Base-by-base conservation (phyloP, 2,113 vertebrate species). In the Paramisgurnus dabryanus region DNA sequence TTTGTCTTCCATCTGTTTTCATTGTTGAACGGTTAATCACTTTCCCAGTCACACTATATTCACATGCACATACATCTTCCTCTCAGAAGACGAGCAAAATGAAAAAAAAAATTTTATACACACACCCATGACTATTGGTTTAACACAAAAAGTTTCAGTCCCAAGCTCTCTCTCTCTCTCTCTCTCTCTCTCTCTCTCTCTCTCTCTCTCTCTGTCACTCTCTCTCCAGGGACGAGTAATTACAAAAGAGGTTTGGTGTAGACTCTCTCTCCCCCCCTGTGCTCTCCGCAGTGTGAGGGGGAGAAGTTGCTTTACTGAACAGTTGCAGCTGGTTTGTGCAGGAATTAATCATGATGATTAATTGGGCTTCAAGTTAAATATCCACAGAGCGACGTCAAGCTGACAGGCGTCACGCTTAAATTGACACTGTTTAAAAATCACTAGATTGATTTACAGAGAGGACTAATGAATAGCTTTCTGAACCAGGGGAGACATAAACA, bases 281-380 rank as follows among this genome's bases (percentile, higher is more conserved):
- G 76, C 64, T 81, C 47, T 71, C 27, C 66, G 63, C 84, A 86
- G 82, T 87, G 80, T 9, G 87, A 86, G n/a, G 80, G 87, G 88
- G 87, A 87, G 78, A 90, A 90, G 88, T 78, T 80, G 76, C 83
- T 85, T 84, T 78, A 80, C 81, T 80, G 82, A 92, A 90, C 91
- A 90, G 89, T 92, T 92, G 90, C 90, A 86, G 88, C 90, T 86
- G 89, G 89, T 93, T 92, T 91, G 90, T 90, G 88, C 90, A 90
- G 89, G 90, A 91, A 93, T 93, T 93, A 91, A 93, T 93, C 91
- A 92, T 90, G 88, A 91, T 92, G 91, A 93, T 94, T 93, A 92
- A 94, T 92, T 92, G 90, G 90, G 90, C 92, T 92, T 93, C 89
- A 91, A 88, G 90, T 91, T 91, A 91, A 93, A 92, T 91, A 92